These are phyloP conservation scores for Xanthorhoe designata DNA, from an alignment of 2,888 invertebrate species.

Conservation along the genomic window DNA sequence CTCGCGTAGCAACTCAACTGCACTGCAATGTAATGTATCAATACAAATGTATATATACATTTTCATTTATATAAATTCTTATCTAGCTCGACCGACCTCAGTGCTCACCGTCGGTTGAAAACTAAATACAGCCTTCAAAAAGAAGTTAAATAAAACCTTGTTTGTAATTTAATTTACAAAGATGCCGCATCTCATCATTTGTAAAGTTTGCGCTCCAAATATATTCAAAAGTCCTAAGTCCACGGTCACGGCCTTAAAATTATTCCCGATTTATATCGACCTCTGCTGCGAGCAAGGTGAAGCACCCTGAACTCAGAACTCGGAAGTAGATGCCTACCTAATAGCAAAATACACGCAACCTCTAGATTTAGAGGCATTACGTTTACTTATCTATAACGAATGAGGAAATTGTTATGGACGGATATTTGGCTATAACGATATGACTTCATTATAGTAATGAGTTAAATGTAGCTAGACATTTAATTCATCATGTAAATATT, in stretches of 20 bases:
- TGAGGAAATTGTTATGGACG: slow-evolving; percentile 50
- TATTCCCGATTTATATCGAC: slow-evolving; percentile 64
- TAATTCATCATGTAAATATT: no score
- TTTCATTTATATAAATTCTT: no score
- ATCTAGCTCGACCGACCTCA: no score
- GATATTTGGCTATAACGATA: slow-evolving; percentile 26
- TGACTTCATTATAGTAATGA: background rate
- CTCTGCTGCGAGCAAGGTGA: slow-evolving; percentile 71
- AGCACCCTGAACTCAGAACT: slow-evolving; percentile 46
- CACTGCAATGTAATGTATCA: no score
- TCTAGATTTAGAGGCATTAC: slow-evolving; percentile 56
- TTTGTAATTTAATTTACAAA: no score
- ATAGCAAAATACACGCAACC: slow-evolving; percentile 70
- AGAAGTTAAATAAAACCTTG: no score
- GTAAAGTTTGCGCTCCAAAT: background rate
- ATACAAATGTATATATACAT: no score
- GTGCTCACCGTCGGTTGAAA: no score
- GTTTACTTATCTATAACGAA: slow-evolving; percentile 44
- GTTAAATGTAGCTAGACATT: no score
- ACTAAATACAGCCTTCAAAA: no score
- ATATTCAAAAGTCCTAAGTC: slow-evolving; percentile 17
- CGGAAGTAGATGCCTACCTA: slow-evolving; percentile 55
- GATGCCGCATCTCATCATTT: background rate
- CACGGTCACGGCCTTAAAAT: slow-evolving; percentile 56
- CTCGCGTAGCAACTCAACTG: no score